Base-by-base conservation (phyloP, 2,888 invertebrate species). In the Leistus spinibarbis region DNA sequence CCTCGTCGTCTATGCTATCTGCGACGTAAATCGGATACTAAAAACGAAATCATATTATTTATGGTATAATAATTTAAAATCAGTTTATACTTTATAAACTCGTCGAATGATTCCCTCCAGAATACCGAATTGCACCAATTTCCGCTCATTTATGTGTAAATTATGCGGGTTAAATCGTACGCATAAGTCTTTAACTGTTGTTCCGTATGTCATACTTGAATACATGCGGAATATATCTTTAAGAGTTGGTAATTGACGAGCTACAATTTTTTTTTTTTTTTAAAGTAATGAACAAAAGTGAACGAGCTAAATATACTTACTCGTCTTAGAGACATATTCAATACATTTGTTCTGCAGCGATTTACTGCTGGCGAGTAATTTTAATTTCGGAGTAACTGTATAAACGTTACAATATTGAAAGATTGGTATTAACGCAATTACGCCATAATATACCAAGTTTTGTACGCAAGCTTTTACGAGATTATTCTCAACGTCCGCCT, bases 391-490 rank as follows among this genome's bases (percentile, higher is more conserved):
- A 0, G 90, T 91, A 0, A 89, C 87, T 76, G 89, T 88, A 82
- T 91, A 92, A 19, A 90, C 88, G 84, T 91, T 91, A 27, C 90
- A 89, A 84, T 92, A 92, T 83, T 90, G 89, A 82, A 91, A 91
- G 70, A 91, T 86, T 10, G 90, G 89, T 40, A 90, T 87, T 76
- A 91, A 79, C 2, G 85, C 85, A 0, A 90, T 91, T 76, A 91
- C 90, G 22, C 90, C 90, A 80, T 92, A 92, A 82, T 93, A 97
- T 79, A 95, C 91, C 78, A 98, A 88, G 86, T 98, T 98, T 84
- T 97, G 97, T 75, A 98, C 91, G 84, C 97, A 97, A 0, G 96
- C 94, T 85, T 98, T 98, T 0, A 98, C 98, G 40, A 98, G 88
- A 84, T 95, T 95, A 79, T 94, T 95, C 83, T 98, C 97, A 0